Base-by-base conservation (phyloP, 2,888 invertebrate genomes). In the Muscina levida region DNA sequence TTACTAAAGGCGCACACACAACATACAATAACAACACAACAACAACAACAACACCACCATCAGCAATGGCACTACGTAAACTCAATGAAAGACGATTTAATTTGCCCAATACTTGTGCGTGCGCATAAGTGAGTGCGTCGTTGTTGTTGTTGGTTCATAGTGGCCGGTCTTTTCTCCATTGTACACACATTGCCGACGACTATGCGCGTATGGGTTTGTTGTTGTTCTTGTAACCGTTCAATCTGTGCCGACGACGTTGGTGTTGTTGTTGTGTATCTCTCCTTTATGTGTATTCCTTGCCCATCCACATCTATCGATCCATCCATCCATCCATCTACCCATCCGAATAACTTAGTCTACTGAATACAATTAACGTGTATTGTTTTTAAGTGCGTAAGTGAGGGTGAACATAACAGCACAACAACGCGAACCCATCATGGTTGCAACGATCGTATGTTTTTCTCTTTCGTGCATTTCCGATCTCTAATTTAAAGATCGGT, bases 241-340 rank as follows among this genome's bases (percentile, higher is more conserved):
- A 73, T 71, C 77, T 71, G 44, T 62, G 46, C 66, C 42, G n/a
- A n/a, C n/a, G n/a, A n/a, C n/a, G n/a, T 31, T 31, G 3, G 31
- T 82, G 83, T 82, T 84, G 84, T 84, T 85, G 85, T 84, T 85
- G 74, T 85, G 82, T 84, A 85, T 83, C 77, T 84, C 82, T 82
- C 83, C 80, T 77, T 77, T 57, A 44, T 57, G n/a, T 24, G 24
- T 65, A 66, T 48, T 68, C 56, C 26, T 17, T 51, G 46, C 65
- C 72, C 70, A 76, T 72, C 48, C 15, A 56, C 70, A 76, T 72
- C 48, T 10, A 56, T 26, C 26, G 79, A 77, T 68, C 70, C 81
- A 81, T 70, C 22, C 72, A 77, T 79, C 81, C 70, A 82, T 46
- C 56, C 46, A 56, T 42, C 42, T n/a, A n/a, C 39, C 37, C 19